A percentile compares a stretch with the other conserved stretches of the same genome.
Evolutionary conservation across 1,140 invertebrate genomes (phyloP).

Genomic region (Rhizoglyphus robini): DNA sequence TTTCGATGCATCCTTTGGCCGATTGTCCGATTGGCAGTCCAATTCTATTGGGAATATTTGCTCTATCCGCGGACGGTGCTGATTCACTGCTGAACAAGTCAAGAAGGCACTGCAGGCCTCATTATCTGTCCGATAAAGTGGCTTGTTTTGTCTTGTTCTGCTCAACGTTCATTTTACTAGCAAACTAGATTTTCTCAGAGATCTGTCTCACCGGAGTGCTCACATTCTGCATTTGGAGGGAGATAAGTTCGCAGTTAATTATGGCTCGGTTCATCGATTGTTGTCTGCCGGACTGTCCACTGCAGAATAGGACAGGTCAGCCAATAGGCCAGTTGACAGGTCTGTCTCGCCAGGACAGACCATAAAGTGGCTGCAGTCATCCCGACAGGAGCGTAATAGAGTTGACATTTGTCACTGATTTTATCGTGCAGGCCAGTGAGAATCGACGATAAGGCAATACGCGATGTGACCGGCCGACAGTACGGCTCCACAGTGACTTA

Average conservation of each 20-base stretch:
- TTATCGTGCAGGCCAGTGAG: not conserved
- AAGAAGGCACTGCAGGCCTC: no score
- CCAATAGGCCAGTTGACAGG: not conserved
- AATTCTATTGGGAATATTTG: no score
- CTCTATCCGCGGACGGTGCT: no score
- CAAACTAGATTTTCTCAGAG: constrained; percentile 12
- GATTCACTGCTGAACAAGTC: no score
- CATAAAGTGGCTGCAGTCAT: not conserved
- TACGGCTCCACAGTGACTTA: constrained; percentile 1
- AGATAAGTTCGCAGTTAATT: constrained; percentile 13
- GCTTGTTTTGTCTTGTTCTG: not conserved
- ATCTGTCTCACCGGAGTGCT: not conserved
- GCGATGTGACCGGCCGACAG: not conserved
- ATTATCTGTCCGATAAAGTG: no score
- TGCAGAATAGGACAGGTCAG: not conserved
- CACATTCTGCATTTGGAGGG: not conserved
- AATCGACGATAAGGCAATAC: not conserved
- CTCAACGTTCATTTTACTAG: not conserved
- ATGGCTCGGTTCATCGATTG: constrained; percentile 3
- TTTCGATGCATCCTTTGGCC: no score
- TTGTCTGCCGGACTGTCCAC: not conserved
- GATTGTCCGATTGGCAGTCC: no score
- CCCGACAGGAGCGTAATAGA: constrained; percentile 5
- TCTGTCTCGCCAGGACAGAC: not conserved
- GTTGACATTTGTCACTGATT: constrained; percentile 13